Percentiles rank a stretch among this genome's conserved stretches.
Evolutionary conservation across 2,113 vertebrate genomes (phyloP).

Genomic region (Scartelaos histophorus): DNA sequence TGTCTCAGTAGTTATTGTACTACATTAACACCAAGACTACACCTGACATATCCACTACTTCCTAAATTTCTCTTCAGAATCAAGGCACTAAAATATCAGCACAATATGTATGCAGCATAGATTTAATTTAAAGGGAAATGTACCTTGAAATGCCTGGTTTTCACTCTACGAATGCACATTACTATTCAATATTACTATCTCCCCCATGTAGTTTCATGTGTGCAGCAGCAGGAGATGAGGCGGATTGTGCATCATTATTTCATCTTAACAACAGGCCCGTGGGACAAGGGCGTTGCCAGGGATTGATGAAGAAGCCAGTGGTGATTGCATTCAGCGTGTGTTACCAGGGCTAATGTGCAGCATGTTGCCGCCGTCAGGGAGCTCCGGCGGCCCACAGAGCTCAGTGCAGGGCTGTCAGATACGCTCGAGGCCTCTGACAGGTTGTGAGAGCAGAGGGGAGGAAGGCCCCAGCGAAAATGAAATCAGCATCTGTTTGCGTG

Average conservation of each 20-base stretch:
- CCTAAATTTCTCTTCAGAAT: slow-evolving; percentile 3
- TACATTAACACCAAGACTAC: not conserved
- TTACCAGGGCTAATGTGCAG: slow-evolving; percentile 61
- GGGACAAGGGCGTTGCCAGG: slow-evolving; percentile 50
- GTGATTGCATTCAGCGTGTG: slow-evolving; percentile 63
- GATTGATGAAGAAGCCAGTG: slow-evolving; percentile 56
- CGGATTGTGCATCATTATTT: slow-evolving; percentile 61
- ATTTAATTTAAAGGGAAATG: slow-evolving; percentile 24
- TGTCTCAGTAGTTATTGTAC: not conserved
- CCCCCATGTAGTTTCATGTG: slow-evolving; percentile 43
- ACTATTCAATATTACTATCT: slow-evolving; percentile 46
- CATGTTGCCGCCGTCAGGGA: slow-evolving; percentile 65
- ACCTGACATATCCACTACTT: slow-evolving; percentile 4
- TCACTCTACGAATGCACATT: slow-evolving; percentile 30
- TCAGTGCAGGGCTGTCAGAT: slow-evolving; percentile 62
- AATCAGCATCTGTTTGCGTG: slow-evolving; percentile 57
- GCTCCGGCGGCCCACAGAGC: slow-evolving; percentile 48
- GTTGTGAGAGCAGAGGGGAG: slow-evolving; percentile 40
- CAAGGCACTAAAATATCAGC: not conserved
- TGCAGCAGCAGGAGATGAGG: slow-evolving; percentile 39
- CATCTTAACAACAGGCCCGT: slow-evolving; percentile 57
- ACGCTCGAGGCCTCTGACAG: slow-evolving; percentile 64
- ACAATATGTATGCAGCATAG: slow-evolving; percentile 23
- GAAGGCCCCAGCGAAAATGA: slow-evolving; percentile 60
- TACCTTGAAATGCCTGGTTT: slow-evolving; percentile 35